Evolutionary conservation across 1,140 invertebrate species (phyloP), one percentile per base, ranked within the genome.

Genomic region (Portunus trituberculatus): DNA sequence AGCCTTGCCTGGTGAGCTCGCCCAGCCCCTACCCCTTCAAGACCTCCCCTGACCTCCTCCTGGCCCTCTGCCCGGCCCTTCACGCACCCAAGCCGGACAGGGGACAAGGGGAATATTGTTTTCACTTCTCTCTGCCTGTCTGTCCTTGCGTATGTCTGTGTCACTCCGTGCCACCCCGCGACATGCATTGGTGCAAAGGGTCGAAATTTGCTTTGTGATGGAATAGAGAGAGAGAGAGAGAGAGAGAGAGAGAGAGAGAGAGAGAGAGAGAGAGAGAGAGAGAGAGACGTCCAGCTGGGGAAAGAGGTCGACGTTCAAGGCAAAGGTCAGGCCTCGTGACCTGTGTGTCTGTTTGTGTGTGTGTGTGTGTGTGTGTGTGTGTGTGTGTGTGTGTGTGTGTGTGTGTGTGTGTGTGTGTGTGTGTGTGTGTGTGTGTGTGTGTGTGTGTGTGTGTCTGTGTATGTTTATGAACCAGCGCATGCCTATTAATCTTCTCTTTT

Each of bases 191-290:
- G 25, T n/a, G 67, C 20, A 8, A 76, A 76, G 67, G 67, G 20
- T n/a, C 31, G 29, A 46, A 87, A 87, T 87, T 87, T 87, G 84
- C 84, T 87, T 46, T 87, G 84, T 46, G 84, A 32, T 25, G 8
- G 31, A 32, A 87, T 82, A 89, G 6, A 89, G 25, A 46, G 88
- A 48, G 45, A 86, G 83, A 86, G 83, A 86, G 16, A 29, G 83
- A 29, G 83, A n/a, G 83, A 29, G 28, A n/a, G 28, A 29, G 83
- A 29, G 28, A 20, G 28, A 86, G 20, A 86, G 16, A 29, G 83
- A 29, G 83, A 86, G 28, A 29, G 28, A 86, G 16, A n/a, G 83
- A 29, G 83, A 86, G 83, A 89, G 6, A 89, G 25, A 46, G 88
- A 48, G 45, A 20, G 45, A 89, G 12, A 76, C 67, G 67, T n/a